phyloP scores from a whole-genome alignment of 1,140 invertebrate genomes.

The Ceratina australensis region DNA sequence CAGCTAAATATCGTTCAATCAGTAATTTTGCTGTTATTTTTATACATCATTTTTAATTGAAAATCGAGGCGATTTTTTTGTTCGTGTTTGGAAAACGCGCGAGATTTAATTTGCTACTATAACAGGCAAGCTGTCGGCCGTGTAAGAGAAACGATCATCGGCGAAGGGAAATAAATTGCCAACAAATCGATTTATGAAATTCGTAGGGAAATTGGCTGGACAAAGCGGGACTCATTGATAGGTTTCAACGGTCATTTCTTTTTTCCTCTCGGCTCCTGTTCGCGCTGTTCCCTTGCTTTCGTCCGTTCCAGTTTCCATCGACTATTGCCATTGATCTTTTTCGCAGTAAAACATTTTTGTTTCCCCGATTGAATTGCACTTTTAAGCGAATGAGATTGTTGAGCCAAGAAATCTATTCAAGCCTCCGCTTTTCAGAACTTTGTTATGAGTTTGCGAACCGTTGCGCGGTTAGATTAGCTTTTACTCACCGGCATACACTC shows the following conservation, averaged over 20 bases:
- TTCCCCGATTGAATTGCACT: neutral
- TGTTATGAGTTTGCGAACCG: neutral
- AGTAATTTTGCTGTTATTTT: neutral
- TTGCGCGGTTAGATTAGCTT: neutral
- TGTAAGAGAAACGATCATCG: no score
- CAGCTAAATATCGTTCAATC: slow-evolving; percentile 80
- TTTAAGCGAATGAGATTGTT: neutral
- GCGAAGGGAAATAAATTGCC: no score
- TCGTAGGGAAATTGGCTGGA: neutral
- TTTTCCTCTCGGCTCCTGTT: neutral
- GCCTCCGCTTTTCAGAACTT: neutral
- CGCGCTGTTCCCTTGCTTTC: neutral
- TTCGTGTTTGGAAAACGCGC: no score
- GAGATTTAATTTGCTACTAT: no score
- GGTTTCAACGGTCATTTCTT: neutral
- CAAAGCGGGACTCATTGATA: neutral
- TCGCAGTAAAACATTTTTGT: neutral
- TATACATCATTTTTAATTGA: neutral
- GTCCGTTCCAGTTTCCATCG: neutral
- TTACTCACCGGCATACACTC: slow-evolving; percentile 87
- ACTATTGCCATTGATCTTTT: neutral
- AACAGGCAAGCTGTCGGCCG: no score
- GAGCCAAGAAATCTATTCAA: neutral
- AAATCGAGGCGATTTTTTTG: no score
- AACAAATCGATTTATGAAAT: neutral